A percentile compares a stretch with the other conserved stretches of the same genome.
Conservation (phyloP, 2,888 invertebrate genomes). For the Adelphocoris suturalis region DNA sequence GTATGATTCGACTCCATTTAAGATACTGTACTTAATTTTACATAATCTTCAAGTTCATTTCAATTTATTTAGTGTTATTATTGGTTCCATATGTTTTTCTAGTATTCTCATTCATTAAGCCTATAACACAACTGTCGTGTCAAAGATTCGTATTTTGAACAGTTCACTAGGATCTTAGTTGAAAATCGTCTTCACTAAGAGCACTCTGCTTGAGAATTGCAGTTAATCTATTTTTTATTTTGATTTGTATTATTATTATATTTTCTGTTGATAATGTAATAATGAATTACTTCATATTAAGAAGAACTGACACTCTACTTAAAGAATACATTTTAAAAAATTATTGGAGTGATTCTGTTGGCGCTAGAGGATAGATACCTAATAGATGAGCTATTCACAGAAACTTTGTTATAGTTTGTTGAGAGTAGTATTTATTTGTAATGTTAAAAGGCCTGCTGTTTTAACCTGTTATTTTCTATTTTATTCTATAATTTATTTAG, state of each 20-base stretch:
- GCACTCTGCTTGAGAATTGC: conserved; percentile 23
- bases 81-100: no score
- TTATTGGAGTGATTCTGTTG: not conserved
- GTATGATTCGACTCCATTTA: no score
- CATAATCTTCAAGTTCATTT: no score
- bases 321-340: not conserved
- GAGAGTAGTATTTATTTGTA: conserved; percentile 8
- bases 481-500: not conserved
- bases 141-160: not conserved
- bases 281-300: conserved; percentile 17
- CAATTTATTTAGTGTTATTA: no score
- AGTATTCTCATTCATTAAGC: not conserved
- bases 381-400: conserved; percentile 32
- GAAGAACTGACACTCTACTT: conserved; percentile 23
- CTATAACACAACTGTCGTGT: not conserved
- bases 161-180: conserved; percentile 17
- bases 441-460: not conserved
- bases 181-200: conserved; percentile 5
- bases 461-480: not conserved
- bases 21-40: no score
- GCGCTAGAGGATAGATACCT: conserved; percentile 32
- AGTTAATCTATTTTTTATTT: not conserved
- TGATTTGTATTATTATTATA: not conserved
- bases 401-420: conserved; percentile 19
- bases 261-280: not conserved